These are phyloP conservation scores for Bhutanitis thaidina DNA, from an alignment of 2,888 invertebrate genomes.

Conservation along the genomic window DNA sequence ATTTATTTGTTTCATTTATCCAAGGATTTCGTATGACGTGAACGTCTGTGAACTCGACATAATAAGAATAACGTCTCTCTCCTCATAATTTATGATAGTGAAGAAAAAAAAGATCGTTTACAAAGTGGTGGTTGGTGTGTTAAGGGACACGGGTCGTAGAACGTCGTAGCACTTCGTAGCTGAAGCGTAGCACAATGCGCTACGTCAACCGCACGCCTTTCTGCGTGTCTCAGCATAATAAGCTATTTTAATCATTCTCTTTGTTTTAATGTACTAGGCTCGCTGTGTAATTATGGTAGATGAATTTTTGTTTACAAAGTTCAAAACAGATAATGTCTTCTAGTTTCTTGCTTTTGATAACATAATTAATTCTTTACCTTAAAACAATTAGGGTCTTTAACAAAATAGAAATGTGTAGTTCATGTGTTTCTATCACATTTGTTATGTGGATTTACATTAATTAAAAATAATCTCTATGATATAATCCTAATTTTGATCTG, in stretches of 20 bases:
- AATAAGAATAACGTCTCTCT: not conserved
- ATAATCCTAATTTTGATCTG: too few relatives aligned
- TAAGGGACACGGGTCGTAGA: constrained; percentile 26
- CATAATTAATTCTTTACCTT: not conserved
- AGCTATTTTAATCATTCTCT: constrained; percentile 43
- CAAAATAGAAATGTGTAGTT: too few relatives aligned
- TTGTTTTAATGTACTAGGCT: constrained; percentile 33
- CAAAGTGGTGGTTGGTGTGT: constrained; percentile 11
- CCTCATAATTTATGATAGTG: not conserved
- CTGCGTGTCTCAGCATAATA: constrained; percentile 55
- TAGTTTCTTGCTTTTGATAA: not conserved
- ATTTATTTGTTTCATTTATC: not conserved
- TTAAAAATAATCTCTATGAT: too few relatives aligned
- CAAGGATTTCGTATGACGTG: not conserved
- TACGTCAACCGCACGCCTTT: constrained; percentile 40
- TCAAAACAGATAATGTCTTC: constrained; percentile 2
- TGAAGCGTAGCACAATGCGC: constrained; percentile 33
- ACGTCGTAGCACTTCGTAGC: constrained; percentile 44
- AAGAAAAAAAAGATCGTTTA: constrained; percentile 10
- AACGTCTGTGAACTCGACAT: not conserved
- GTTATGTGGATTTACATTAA: too few relatives aligned
- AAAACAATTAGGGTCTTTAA: too few relatives aligned
- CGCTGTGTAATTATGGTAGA: constrained; percentile 10
- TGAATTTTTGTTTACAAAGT: constrained; percentile 14
- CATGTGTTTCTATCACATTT: too few relatives aligned